These are phyloP conservation scores for Acanthurus leucopareius DNA, from an alignment of 2,797 vertebrate species.

Conservation along the genomic window DNA sequence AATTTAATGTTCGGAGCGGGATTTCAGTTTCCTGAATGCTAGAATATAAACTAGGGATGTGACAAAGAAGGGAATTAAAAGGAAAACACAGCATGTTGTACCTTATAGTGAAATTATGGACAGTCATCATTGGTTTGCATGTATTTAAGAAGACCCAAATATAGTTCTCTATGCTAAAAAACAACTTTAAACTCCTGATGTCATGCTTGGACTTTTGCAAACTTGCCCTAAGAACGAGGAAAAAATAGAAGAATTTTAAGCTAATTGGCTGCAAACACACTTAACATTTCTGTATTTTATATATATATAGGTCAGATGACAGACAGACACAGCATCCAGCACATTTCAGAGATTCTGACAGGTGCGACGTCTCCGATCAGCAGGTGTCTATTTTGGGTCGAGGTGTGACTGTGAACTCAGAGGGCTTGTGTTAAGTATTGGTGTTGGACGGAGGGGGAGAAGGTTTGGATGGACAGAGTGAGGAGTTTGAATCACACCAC, in stretches of 20 bases:
- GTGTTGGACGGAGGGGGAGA: conserved; percentile 15
- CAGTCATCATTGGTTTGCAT: neutral
- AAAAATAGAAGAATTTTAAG: neutral
- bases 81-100: neutral
- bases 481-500: conserved; percentile 57
- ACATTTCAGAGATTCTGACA: conserved; percentile 58
- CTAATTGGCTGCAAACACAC: neutral
- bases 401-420: conserved; percentile 42
- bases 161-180: too few relatives aligned
- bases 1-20: neutral
- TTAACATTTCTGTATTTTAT: too few relatives aligned
- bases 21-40: neutral
- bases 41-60: neutral
- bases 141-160: neutral
- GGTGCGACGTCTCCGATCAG: conserved; percentile 58
- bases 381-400: conserved; percentile 76
- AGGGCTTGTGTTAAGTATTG: conserved; percentile 2
- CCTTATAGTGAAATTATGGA: neutral
- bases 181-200: neutral
- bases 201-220: neutral
- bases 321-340: neutral
- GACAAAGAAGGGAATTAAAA: neutral
- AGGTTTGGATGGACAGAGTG: conserved; percentile 23
- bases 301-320: too few relatives aligned
- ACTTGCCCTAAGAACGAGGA: neutral